phyloP scores from a whole-genome alignment of 2,113 vertebrate genomes.

The Neotoma lepida region DNA sequence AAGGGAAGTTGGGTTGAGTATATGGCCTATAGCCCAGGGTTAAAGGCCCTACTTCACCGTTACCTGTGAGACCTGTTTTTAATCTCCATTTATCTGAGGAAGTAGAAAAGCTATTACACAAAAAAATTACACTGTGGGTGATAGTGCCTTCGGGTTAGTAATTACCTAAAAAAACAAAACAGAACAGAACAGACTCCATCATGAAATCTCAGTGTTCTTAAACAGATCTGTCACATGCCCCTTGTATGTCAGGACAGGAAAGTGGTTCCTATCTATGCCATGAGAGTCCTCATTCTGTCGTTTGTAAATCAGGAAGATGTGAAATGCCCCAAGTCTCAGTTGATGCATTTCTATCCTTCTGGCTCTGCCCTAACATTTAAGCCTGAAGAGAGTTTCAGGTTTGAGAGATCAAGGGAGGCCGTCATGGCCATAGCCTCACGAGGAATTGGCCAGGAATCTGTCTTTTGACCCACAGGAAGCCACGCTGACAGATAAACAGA shows the following conservation, averaged over 20 bases:
- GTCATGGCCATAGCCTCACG: neutral
- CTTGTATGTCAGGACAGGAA: neutral
- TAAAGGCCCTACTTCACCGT: neutral
- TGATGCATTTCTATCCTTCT: neutral
- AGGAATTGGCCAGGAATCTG: neutral
- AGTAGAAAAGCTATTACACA: constrained; percentile 6
- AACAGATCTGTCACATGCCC: neutral
- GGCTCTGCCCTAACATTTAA: neutral
- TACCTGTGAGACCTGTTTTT: neutral
- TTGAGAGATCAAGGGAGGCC: neutral
- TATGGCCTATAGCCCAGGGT: neutral
- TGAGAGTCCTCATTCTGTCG: neutral
- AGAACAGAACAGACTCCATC: neutral
- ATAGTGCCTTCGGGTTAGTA: neutral
- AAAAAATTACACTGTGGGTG: constrained; percentile 12
- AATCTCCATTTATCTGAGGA: constrained; percentile 17
- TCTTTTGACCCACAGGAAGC: neutral
- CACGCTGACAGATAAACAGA: neutral
- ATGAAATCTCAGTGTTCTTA: neutral
- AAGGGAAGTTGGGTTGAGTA: neutral
- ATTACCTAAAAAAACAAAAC: neutral
- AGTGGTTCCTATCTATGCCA: neutral
- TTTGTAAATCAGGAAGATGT: neutral
- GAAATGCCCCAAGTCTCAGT: neutral
- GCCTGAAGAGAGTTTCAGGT: constrained; percentile 4